Evolutionary conservation across 2,113 vertebrate genomes (phyloP).

Genomic region (Elaphurus davidianus): DNA sequence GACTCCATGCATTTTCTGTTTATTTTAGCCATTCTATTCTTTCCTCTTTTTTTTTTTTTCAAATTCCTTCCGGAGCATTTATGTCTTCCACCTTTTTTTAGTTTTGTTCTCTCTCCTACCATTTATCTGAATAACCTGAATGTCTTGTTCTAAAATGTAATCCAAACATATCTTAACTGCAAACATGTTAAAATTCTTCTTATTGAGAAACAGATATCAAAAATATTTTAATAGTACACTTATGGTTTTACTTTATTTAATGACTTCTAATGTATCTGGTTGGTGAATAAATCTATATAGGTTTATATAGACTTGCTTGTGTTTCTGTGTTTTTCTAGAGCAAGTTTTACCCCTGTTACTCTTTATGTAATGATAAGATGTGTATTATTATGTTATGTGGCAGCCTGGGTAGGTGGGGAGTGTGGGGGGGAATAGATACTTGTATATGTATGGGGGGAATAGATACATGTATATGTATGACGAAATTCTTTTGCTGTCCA

Average conservation of each 20-base stretch:
- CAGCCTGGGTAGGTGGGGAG: neutral
- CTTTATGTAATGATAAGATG: neutral
- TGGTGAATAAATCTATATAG: neutral
- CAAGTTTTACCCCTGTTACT: neutral
- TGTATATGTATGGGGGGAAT: neutral
- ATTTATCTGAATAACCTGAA: neutral
- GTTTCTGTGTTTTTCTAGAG: neutral
- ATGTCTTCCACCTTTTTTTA: neutral
- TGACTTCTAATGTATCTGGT: neutral
- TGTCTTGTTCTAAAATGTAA: neutral
- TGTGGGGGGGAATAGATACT: neutral
- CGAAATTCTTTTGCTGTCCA: neutral
- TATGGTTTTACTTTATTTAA: neutral
- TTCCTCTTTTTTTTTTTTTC: neutral
- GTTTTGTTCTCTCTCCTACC: neutral
- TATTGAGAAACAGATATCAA: neutral
- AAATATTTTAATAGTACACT: neutral
- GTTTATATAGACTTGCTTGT: neutral
- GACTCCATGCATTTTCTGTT: neutral
- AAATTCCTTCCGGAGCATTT: neutral
- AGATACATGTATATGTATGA: neutral
- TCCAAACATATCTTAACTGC: neutral
- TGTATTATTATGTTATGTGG: neutral
- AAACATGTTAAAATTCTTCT: neutral
- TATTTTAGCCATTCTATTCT: slow-evolving; percentile 14